A percentile compares a stretch with the other conserved stretches of the same genome.
Conservation (phyloP, 2,797 vertebrate species). For the Coregonus ussuriensis region DNA sequence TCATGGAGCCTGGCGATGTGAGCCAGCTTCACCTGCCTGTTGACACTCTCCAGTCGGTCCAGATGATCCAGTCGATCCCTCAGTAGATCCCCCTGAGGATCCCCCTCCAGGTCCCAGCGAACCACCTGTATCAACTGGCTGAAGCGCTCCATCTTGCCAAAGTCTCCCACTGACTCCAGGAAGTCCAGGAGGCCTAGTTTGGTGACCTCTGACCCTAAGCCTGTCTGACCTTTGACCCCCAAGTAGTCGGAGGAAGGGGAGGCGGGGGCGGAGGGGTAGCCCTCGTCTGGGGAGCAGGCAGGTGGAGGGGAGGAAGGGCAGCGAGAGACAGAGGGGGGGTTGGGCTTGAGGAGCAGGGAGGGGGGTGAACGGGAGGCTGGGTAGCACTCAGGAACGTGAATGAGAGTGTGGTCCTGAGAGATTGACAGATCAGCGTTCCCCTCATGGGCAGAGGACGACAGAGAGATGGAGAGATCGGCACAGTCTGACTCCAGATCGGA, state of each 20-base stretch:
- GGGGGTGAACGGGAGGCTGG: conserved; percentile 59
- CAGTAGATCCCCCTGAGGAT: conserved; percentile 74
- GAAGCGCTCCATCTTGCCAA: conserved; percentile 81
- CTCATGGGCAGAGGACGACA: conserved; percentile 59
- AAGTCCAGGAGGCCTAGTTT: conserved; percentile 78
- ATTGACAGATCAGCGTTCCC: conserved; percentile 57
- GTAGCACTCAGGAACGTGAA: conserved; percentile 52
- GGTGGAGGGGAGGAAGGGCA: conserved; percentile 49
- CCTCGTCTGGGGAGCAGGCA: conserved; percentile 79
- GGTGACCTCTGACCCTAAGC: conserved; percentile 57
- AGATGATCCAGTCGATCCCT: conserved; percentile 78
- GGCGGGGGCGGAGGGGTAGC: conserved; percentile 77
- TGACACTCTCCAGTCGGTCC: conserved; percentile 78
- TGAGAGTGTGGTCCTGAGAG: conserved; percentile 44
- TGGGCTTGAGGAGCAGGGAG: conserved; percentile 60
- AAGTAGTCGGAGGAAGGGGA: conserved; percentile 75
- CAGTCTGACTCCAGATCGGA: conserved; percentile 91
- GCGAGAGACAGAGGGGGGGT: conserved; percentile 41
- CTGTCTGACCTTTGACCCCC: conserved; percentile 63
- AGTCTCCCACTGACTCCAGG: conserved; percentile 78
- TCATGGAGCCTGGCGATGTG: conserved; percentile 75
- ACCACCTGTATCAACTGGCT: conserved; percentile 79
- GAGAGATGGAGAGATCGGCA: conserved; percentile 68
- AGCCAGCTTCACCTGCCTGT: conserved; percentile 75
- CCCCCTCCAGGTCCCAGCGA: conserved; percentile 76